Base-by-base conservation (phyloP, 2,113 vertebrate genomes). In the Leucosticte australis region DNA sequence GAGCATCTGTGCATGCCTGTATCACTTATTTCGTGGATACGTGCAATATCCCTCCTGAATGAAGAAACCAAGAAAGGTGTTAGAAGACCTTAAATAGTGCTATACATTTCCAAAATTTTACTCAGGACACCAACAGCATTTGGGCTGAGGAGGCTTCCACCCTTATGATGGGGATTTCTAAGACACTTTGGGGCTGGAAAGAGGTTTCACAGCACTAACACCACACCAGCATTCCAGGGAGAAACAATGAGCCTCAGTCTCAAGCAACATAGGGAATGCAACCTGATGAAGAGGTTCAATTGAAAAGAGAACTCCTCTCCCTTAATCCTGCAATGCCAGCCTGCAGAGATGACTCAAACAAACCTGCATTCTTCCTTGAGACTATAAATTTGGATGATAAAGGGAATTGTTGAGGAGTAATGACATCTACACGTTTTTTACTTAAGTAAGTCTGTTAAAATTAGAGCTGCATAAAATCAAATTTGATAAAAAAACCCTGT, bases 341-440 rank as follows among this genome's bases (percentile, higher is more conserved):
- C 83, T 70, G 20, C 3, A 4, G 18, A 90, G 31, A 17, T 41
- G 30, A 77, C 30, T 68, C 53, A 53, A 27, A 37, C 30, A 41
- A 77, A 50, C 20, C 26, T 50, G 39, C 13, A 37, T 39, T 68
- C 27, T 17, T 67, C 19, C 35, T 47, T 2, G 0, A 80, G 53
- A 30, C 57, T 55, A 73, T 10, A 68, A 42, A 42, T 37, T 46
- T 70, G 17, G 28, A 62, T 44, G n/a, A 62, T 18, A 67, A 85
- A 85, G 33, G 47, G 11, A 88, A 75, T 28, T 46, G 20, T 27
- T 63, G 30, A n/a, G 22, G 42, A 75, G 31, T 46, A 83, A 63
- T 0, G 3, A 18, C 28, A 62, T 19, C 60, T 44, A 42, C 4
- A 5, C 0, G 0, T 47, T 85, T 88, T n/a, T 56, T 4, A 57